phyloP scores from a whole-genome alignment of 2,113 vertebrate genomes.

The Prolemur simus region DNA sequence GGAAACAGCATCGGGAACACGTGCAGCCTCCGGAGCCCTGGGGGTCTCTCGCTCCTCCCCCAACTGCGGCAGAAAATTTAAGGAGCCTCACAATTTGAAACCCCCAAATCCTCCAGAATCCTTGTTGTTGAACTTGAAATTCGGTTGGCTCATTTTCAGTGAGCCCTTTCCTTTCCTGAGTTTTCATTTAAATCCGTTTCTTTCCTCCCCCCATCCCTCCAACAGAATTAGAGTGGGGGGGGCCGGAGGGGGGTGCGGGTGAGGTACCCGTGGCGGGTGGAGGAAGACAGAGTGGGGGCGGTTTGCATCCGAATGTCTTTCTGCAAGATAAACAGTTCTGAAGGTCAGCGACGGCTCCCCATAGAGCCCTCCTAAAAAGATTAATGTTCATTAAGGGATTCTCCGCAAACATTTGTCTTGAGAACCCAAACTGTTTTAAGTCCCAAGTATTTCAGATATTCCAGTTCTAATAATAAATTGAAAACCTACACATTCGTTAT shows the following conservation, averaged over 20 bases:
- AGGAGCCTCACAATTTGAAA: conserved; percentile 9
- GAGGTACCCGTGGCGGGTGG: not conserved
- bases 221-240: not conserved
- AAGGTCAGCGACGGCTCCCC: conserved; percentile 68
- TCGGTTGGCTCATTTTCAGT: not conserved
- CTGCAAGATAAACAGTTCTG: conserved; percentile 55
- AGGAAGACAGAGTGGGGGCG: too few relatives aligned
- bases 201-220: not conserved
- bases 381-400: not conserved
- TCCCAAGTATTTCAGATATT: not conserved
- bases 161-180: not conserved
- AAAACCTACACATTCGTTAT: not conserved
- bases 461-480: not conserved
- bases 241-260: fast-evolving
- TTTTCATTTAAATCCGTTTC: not conserved
- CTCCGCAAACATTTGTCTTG: not conserved
- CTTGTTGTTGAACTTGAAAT: not conserved
- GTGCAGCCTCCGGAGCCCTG: not conserved
- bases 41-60: conserved; percentile 57
- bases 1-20: not conserved
- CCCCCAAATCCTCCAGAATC: conserved; percentile 10
- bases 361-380: not conserved
- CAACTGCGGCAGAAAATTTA: conserved; percentile 62
- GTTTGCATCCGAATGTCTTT: not conserved
- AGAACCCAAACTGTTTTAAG: conserved; percentile 1